phyloP scores from a whole-genome alignment of 2,113 vertebrate genomes.

The Hippocampus abdominalis region DNA sequence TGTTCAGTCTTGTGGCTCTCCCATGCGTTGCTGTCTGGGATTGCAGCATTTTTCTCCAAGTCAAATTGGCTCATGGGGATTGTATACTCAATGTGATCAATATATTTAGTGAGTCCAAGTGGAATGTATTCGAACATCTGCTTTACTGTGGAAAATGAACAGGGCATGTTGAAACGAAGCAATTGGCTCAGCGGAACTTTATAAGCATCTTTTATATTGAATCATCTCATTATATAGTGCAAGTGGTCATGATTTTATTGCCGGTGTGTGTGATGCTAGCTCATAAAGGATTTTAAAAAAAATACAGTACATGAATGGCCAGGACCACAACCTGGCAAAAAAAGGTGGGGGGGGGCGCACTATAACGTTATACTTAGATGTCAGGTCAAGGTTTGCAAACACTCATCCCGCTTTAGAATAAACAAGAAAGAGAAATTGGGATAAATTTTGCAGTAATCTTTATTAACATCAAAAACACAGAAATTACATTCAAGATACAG shows the following conservation, averaged over 20 bases:
- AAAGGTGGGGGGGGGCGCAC: too few relatives aligned
- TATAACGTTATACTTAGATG: too few relatives aligned
- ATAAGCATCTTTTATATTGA: not conserved
- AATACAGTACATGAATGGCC: too few relatives aligned
- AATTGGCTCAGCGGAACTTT: not conserved
- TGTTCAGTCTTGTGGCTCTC: conserved; percentile 14
- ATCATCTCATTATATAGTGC: not conserved
- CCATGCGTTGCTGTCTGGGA: conserved; percentile 25
- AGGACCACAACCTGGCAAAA: too few relatives aligned
- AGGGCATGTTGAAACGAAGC: not conserved
- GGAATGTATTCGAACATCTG: not conserved
- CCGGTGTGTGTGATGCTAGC: not conserved
- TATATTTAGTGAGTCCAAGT: conserved; percentile 2
- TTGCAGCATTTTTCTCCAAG: conserved; percentile 13
- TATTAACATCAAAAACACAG: conserved; percentile 42
- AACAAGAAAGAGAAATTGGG: not conserved
- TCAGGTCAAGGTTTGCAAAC: too few relatives aligned
- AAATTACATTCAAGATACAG: conserved; percentile 48
- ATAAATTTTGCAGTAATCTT: conserved; percentile 30
- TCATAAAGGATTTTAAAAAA: too few relatives aligned
- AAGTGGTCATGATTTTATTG: not conserved
- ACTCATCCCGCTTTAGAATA: not conserved
- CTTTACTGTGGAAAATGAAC: not conserved
- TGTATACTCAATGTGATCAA: not conserved
- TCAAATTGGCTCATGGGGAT: not conserved